Conservation (phyloP, 2,888 invertebrate genomes). For the Campoplex nolae region DNA sequence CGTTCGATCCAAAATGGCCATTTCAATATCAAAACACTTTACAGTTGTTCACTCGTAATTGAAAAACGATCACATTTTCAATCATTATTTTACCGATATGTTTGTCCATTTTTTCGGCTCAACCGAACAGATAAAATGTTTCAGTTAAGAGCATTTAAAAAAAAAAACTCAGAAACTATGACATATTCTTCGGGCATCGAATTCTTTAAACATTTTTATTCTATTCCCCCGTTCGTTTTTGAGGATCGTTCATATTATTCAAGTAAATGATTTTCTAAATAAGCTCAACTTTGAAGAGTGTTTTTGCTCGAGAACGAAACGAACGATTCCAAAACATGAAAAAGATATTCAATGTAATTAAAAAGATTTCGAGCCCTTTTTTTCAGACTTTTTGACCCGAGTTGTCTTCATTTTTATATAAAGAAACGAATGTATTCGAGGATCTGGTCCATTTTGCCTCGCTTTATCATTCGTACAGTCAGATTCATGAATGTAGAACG, state of each 20-base stretch:
- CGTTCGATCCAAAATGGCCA: neutral
- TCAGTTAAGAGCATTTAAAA: no score
- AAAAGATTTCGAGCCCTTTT: neutral
- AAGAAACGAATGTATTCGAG: neutral
- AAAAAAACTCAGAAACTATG: no score
- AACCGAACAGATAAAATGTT: no score
- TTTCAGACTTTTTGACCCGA: neutral
- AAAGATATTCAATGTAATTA: neutral
- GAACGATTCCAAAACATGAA: neutral
- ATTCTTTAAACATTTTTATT: neutral
- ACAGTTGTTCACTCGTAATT: neutral
- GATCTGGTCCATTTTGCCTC: slow-evolving; percentile 14
- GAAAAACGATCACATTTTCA: neutral
- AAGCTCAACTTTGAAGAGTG: no score
- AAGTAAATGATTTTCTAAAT: no score
- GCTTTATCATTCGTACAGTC: neutral
- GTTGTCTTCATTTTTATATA: neutral
- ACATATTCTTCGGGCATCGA: neutral
- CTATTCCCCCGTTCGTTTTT: neutral
- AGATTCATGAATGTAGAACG: slow-evolving; percentile 37
- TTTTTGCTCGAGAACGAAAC: no score
- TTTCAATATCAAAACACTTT: neutral
- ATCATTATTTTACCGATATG: neutral
- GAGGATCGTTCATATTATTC: neutral
- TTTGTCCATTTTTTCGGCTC: neutral